A percentile compares a stretch with the other conserved stretches of the same genome.
Evolutionary conservation across 2,797 vertebrate species (phyloP).

Genomic region (Trematomus bernacchii): DNA sequence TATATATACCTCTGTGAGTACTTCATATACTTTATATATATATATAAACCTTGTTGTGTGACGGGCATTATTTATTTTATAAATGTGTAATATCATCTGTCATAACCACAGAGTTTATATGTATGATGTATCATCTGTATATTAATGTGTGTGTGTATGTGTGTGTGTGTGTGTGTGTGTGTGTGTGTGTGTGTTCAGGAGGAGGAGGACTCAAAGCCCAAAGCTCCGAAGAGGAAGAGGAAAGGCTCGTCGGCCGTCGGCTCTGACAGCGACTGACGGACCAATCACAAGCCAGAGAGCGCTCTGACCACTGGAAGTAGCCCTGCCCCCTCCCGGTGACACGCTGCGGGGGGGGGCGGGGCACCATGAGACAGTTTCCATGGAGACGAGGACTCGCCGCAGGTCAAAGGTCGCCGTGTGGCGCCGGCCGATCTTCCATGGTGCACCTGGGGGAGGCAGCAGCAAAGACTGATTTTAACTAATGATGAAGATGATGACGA

Average conservation of each 20-base stretch:
- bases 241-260: constrained; percentile 94
- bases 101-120: too few relatives aligned
- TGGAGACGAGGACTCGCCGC: constrained; percentile 43
- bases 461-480: constrained; percentile 58
- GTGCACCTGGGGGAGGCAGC: constrained; percentile 54
- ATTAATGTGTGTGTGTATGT: too few relatives aligned
- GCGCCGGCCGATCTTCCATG: constrained; percentile 41
- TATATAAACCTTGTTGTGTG: too few relatives aligned
- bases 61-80: too few relatives aligned
- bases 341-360: constrained; percentile 34
- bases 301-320: constrained; percentile 61
- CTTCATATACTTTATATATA: too few relatives aligned
- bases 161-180: too few relatives aligned
- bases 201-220: constrained; percentile 95
- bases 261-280: constrained; percentile 92
- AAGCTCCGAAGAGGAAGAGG: constrained; percentile 93
- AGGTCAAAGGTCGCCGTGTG: constrained; percentile 37
- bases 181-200: constrained; percentile 80
- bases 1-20: too few relatives aligned
- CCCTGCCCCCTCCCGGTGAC: constrained; percentile 44
- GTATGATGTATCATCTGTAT: too few relatives aligned
- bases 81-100: too few relatives aligned
- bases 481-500: constrained; percentile 15
- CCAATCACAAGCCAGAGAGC: constrained; percentile 59
- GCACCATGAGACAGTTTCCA: constrained; percentile 55